Conservation (phyloP, 2,113 vertebrate species). For the Elachura formosa region DNA sequence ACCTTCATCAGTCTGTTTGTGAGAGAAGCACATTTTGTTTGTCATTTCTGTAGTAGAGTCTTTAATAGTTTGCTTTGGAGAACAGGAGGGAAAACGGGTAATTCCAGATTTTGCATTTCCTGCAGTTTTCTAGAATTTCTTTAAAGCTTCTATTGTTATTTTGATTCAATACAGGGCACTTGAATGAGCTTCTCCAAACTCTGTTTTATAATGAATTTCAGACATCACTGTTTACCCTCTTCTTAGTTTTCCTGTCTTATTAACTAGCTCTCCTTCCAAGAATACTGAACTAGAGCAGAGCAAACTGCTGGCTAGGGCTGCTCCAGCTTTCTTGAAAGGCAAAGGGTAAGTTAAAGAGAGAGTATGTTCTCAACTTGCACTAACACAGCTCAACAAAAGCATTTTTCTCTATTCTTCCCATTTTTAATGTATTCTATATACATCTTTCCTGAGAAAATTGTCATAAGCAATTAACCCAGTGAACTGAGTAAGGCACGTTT, state of each 20-base stretch:
- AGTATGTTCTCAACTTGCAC: slow-evolving; percentile 33
- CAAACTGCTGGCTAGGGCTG: slow-evolving; percentile 84
- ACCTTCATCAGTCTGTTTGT: not conserved
- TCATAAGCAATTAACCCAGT: slow-evolving; percentile 55
- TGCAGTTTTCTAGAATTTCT: not conserved
- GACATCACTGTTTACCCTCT: slow-evolving; percentile 62
- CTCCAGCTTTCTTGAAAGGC: slow-evolving; percentile 91
- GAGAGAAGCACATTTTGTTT: not conserved
- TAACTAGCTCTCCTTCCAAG: slow-evolving; percentile 86
- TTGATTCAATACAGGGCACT: not conserved
- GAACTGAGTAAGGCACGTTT: not conserved
- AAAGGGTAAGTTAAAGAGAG: slow-evolving; percentile 89
- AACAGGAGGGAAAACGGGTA: not conserved
- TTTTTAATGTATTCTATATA: not conserved
- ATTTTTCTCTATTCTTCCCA: not conserved
- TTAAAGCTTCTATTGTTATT: not conserved
- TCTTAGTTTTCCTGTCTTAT: slow-evolving; percentile 79
- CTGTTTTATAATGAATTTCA: slow-evolving; percentile 42
- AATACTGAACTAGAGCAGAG: slow-evolving; percentile 84
- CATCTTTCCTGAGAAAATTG: not conserved
- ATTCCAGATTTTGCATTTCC: not conserved
- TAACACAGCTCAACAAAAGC: slow-evolving; percentile 68
- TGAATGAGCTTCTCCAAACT: slow-evolving; percentile 11
- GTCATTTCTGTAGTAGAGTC: not conserved
- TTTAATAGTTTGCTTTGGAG: not conserved